Evolutionary conservation across 1,140 invertebrate species (phyloP).

Genomic region (Hycleus cichorii): DNA sequence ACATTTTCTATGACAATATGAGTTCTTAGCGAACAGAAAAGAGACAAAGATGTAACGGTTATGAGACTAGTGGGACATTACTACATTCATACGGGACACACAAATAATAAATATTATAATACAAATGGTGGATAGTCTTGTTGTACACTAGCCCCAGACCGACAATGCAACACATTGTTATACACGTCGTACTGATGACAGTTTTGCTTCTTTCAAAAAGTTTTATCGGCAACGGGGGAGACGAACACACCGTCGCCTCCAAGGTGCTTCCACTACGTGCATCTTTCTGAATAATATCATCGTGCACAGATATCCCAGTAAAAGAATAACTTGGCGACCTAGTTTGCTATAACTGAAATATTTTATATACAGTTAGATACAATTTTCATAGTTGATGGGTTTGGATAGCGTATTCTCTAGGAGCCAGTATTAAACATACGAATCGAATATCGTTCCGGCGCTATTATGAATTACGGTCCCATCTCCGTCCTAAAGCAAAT

Average conservation of each 20-base stretch:
- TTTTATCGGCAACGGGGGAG: conserved; percentile 37
- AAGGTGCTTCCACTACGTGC: conserved; percentile 13
- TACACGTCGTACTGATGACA: conserved; percentile 37
- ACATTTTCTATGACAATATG: conserved; percentile 31
- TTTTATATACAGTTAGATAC: too few relatives aligned
- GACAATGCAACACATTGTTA: conserved; percentile 40
- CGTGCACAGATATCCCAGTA: conserved; percentile 4
- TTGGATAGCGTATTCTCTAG: background rate
- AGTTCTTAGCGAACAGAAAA: conserved; percentile 15
- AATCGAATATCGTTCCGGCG: conserved; percentile 4
- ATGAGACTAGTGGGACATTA: conserved; percentile 33
- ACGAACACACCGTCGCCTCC: background rate
- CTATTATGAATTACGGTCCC: conserved; percentile 10
- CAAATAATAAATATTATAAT: conserved; percentile 44
- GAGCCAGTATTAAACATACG: conserved; percentile 3
- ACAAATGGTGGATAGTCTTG: conserved; percentile 22
- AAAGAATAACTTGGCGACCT: background rate
- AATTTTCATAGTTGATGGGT: too few relatives aligned
- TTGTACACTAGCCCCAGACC: conserved; percentile 15
- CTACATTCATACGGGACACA: conserved; percentile 35
- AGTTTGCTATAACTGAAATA: background rate
- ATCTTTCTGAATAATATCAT: conserved; percentile 24
- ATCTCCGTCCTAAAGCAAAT: conserved; percentile 22
- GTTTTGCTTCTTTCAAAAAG: conserved; percentile 41
- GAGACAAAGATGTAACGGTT: conserved; percentile 17